Percentiles rank a stretch among this genome's conserved stretches.
Evolutionary conservation across 2,888 invertebrate species (phyloP).

Genomic region (Sminthurinus aureus): DNA sequence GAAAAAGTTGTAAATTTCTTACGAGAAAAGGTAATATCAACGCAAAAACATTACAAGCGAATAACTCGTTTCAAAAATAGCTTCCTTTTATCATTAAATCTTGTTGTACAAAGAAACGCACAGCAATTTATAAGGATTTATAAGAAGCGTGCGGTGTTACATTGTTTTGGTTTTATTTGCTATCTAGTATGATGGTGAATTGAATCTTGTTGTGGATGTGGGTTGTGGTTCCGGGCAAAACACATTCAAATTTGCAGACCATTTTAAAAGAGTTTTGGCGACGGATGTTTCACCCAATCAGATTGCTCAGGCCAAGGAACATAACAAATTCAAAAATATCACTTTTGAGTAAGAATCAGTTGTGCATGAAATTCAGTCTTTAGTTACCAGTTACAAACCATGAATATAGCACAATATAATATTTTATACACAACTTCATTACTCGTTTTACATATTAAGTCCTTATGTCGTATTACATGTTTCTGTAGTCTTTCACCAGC

Average conservation of each 20-base stretch:
- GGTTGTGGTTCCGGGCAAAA: conserved; percentile 67
- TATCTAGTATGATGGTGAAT: conserved; percentile 51
- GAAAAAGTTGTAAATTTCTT: conserved; percentile 52
- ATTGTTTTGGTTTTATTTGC: no score
- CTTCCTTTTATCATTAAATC: no score
- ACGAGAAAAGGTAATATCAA: conserved; percentile 53
- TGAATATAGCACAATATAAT: no score
- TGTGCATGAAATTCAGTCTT: not conserved
- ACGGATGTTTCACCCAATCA: conserved; percentile 64
- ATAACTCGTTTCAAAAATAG: not conserved
- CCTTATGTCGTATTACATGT: not conserved
- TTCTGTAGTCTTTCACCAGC: conserved; percentile 56
- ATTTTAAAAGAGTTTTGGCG: conserved; percentile 64
- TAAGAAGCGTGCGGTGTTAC: no score
- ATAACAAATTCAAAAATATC: conserved; percentile 60
- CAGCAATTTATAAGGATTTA: no score
- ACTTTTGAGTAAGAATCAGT: conserved; percentile 48
- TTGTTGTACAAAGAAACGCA: no score
- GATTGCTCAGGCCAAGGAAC: conserved; percentile 62
- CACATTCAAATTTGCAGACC: conserved; percentile 63
- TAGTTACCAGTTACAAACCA: no score
- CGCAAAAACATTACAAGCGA: no score
- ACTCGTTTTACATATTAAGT: not conserved
- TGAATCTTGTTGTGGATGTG: conserved; percentile 63
- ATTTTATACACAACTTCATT: no score